phyloP scores from a whole-genome alignment of 2,113 vertebrate genomes.

The Colinus virginianus region DNA sequence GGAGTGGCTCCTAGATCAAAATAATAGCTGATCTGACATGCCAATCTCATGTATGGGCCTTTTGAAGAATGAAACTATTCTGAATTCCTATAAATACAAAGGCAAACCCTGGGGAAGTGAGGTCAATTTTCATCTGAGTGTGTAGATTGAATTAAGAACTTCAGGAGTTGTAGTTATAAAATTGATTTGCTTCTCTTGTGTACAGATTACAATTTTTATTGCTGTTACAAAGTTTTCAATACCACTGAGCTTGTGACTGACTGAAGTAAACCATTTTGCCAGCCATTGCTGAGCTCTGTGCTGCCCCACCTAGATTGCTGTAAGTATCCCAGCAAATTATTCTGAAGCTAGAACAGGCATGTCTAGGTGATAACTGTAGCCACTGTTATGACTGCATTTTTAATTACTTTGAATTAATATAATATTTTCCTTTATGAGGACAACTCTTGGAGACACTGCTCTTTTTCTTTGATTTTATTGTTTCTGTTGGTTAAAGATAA shows the following conservation, averaged over 20 bases:
- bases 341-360: conserved; percentile 44
- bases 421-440: conserved; percentile 62
- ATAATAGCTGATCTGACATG: background rate
- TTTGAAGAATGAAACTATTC: background rate
- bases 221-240: background rate
- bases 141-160: background rate
- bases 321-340: conserved; percentile 12
- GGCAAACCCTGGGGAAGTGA: background rate
- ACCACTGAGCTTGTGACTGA: background rate
- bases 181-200: background rate
- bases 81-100: background rate
- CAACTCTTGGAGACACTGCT: conserved; percentile 34
- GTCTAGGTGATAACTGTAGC: conserved; percentile 16
- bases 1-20: background rate
- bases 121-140: background rate
- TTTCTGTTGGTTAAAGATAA: conserved; percentile 56
- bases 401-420: conserved; percentile 56
- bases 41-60: background rate
- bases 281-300: background rate
- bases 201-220: background rate
- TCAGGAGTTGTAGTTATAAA: background rate
- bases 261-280: background rate
- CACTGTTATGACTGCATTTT: conserved; percentile 59
- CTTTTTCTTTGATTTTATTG: conserved; percentile 32
- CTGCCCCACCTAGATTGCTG: conserved; percentile 9